phyloP scores from a whole-genome alignment of 2,113 vertebrate genomes.

The Turnix velox region DNA sequence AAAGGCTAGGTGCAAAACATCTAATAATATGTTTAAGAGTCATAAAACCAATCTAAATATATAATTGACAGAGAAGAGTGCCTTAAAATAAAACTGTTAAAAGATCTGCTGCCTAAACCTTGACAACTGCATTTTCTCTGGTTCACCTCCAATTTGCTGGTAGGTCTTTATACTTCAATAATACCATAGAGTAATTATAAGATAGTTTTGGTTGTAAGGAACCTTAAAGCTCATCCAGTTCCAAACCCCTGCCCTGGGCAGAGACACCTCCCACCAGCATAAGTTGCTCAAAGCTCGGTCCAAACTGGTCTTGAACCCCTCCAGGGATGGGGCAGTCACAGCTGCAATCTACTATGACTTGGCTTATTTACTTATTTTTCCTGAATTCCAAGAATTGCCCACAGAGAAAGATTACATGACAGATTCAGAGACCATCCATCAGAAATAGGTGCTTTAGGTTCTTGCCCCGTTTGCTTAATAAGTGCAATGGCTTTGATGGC shows the following conservation, averaged over 20 bases:
- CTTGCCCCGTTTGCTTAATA: slow-evolving; percentile 4
- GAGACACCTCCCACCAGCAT: too few relatives aligned
- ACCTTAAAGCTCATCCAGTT: too few relatives aligned
- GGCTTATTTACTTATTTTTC: not conserved
- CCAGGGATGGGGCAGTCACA: too few relatives aligned
- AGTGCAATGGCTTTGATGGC: not conserved
- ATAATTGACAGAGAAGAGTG: not conserved
- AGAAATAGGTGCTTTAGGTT: not conserved
- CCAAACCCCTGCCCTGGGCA: not conserved
- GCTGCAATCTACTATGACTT: not conserved
- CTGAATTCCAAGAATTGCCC: not conserved
- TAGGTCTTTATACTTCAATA: not conserved
- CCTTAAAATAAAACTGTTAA: not conserved
- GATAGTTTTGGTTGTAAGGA: too few relatives aligned
- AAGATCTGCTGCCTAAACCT: not conserved
- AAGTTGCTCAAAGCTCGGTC: too few relatives aligned
- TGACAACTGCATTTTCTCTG: not conserved
- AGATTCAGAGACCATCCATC: not conserved
- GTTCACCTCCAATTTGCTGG: not conserved
- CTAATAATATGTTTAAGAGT: not conserved
- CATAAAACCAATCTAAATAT: not conserved
- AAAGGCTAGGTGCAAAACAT: not conserved
- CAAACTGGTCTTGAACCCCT: too few relatives aligned
- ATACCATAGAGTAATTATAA: too few relatives aligned
- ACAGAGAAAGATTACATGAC: not conserved